Evolutionary conservation across 2,797 vertebrate species (phyloP), one percentile per base, ranked within the genome.

Genomic region (Mormyrus proboscirostris): DNA sequence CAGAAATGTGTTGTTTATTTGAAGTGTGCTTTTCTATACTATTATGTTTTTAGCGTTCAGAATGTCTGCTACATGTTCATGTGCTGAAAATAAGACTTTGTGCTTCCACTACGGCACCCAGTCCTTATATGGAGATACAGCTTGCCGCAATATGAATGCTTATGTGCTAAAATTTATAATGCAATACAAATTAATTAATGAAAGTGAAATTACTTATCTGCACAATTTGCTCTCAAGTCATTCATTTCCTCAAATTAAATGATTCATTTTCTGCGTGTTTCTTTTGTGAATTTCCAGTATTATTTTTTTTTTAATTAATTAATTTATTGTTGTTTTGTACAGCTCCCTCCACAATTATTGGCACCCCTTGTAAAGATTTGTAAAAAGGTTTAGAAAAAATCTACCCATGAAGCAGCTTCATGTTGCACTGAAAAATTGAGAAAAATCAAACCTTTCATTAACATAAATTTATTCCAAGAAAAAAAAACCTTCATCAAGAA

Each of bases 161-260:
- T 73, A 38, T 73, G 38, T 47, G 41, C 6, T 41, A 47, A 82
- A 47, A 44, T 82, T 47, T 82, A 19, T 19, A 44, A 41, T 44
- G 76, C 76, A 82, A 82, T 82, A 47, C 41, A 82, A 82, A 82
- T 82, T 82, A 82, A 82, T 47, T 19, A n/a, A 47, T 82, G 41
- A n/a, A 82, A 82, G 47, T 47, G 6, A 44, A 82, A 82, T 82
- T 16, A 82, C 41, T 82, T 82, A 8, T 7, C 41, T 47, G 76
- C 76, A 47, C 41, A 82, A 82, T 82, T 82, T 82, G 19, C 41
- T 82, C 38, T 82, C 73, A 79, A 44, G 33, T 44, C 73, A 79
- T 44, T 79, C 1, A 73, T 73, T 73, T 73, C 29, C 65, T 44
- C 4, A 79, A 7, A 44, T 33, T 79, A 79, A 79, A n/a, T 79